A percentile compares a stretch with the other conserved stretches of the same genome.
Conservation (phyloP, 2,888 invertebrate species). For the Nowickia ferox region DNA sequence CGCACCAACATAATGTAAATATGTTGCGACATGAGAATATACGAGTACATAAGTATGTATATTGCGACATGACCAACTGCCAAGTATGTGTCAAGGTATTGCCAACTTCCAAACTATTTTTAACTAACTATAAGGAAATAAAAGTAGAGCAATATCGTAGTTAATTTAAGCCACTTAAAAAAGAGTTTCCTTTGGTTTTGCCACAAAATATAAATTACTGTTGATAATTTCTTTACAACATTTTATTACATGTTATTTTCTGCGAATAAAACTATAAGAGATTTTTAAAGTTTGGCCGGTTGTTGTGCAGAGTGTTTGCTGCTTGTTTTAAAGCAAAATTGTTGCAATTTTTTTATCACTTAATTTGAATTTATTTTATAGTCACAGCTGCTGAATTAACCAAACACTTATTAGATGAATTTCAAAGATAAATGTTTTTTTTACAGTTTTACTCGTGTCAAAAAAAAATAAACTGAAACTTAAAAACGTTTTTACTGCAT, state of each 20-base stretch:
- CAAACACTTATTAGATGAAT: slow-evolving; percentile 62
- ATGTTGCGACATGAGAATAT: no score
- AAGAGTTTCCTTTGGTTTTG: background rate
- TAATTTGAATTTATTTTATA: slow-evolving; percentile 70
- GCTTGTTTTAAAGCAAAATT: slow-evolving; percentile 13
- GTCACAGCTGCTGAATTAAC: slow-evolving; percentile 70
- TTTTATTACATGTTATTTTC: slow-evolving; percentile 60
- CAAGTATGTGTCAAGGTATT: no score
- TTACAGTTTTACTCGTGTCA: background rate
- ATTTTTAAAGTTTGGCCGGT: slow-evolving; percentile 44
- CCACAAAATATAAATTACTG: slow-evolving; percentile 53
- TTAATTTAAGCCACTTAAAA: background rate
- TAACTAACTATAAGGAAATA: background rate
- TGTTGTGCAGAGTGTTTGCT: slow-evolving; percentile 1
- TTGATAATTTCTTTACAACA: slow-evolving; percentile 70
- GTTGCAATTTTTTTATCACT: slow-evolving; percentile 57
- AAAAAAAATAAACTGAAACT: slow-evolving; percentile 32
- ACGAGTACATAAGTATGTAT: no score
- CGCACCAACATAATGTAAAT: no score
- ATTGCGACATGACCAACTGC: no score
- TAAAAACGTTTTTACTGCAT: background rate
- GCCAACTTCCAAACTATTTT: no score
- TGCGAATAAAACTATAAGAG: background rate
- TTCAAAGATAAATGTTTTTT: slow-evolving; percentile 51
- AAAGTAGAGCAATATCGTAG: background rate